Percentiles rank a stretch among this genome's conserved stretches.
Conservation (phyloP, 1,140 invertebrate genomes). For the Diachasmimorpha longicaudata region DNA sequence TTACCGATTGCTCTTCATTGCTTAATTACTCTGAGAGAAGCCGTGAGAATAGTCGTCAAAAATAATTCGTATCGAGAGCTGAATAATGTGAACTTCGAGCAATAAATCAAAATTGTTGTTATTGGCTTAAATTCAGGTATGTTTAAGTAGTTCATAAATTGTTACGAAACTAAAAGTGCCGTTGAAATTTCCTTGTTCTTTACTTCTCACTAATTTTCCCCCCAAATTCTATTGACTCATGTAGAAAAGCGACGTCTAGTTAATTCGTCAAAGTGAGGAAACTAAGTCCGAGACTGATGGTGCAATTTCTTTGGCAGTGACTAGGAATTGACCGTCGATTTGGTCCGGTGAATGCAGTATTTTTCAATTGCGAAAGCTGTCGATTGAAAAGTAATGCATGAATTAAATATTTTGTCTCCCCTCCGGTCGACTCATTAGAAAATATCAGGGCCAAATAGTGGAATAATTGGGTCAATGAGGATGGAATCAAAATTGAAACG, state of each 20-base stretch:
- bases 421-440: neutral
- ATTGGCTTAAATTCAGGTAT: neutral
- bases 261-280: neutral
- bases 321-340: neutral
- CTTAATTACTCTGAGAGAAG: neutral
- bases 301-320: slow-evolving; percentile 25
- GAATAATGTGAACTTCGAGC: neutral
- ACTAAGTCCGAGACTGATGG: neutral
- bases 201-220: neutral
- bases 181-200: neutral
- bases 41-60: neutral
- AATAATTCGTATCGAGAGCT: neutral
- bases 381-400: slow-evolving; percentile 1
- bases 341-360: neutral
- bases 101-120: neutral
- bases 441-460: neutral
- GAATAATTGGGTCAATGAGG: neutral
- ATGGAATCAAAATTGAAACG: neutral
- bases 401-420: neutral
- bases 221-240: neutral
- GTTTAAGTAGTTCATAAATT: neutral
- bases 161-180: neutral
- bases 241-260: neutral
- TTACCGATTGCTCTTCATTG: neutral
- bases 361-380: slow-evolving; percentile 14